These are phyloP conservation scores for Macrotrachela quadricornifera DNA, from an alignment of 1,140 invertebrate species.

Conservation along the genomic window DNA sequence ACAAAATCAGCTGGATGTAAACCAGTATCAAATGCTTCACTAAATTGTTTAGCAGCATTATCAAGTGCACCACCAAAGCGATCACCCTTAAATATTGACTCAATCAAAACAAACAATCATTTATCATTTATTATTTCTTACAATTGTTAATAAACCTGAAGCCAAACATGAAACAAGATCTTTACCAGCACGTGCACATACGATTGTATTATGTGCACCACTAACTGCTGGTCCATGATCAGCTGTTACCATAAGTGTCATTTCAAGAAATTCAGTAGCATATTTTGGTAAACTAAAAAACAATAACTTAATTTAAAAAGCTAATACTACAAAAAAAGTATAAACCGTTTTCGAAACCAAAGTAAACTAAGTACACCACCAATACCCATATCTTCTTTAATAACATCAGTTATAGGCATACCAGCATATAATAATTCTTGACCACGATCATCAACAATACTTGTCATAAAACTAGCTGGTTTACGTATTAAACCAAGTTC, in stretches of 20 bases:
- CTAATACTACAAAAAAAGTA: neutral
- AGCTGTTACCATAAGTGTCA: slow-evolving; percentile 95
- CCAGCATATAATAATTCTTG: slow-evolving; percentile 93
- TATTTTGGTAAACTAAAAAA: slow-evolving; percentile 47
- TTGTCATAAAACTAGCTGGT: slow-evolving; percentile 96
- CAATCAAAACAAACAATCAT: neutral
- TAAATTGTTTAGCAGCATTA: slow-evolving; percentile 81
- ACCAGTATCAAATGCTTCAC: slow-evolving; percentile 74
- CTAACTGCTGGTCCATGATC: slow-evolving; percentile 97
- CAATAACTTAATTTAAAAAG: neutral
- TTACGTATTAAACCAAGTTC: slow-evolving; percentile 87
- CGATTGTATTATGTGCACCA: slow-evolving; percentile 96
- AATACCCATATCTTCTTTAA: slow-evolving; percentile 59
- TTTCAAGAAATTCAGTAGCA: slow-evolving; percentile 92
- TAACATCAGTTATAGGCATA: slow-evolving; percentile 83
- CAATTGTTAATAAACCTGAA: slow-evolving; percentile 86
- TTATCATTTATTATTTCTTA: slow-evolving; percentile 35
- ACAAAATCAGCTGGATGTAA: slow-evolving; percentile 95
- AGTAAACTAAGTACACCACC: slow-evolving; percentile 86
- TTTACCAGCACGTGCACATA: slow-evolving; percentile 91
- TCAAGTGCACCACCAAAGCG: slow-evolving; percentile 93
- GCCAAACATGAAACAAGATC: slow-evolving; percentile 88
- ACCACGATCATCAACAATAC: slow-evolving; percentile 93
- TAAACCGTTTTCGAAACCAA: slow-evolving; percentile 70
- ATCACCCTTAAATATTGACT: slow-evolving; percentile 48